A percentile compares a stretch with the other conserved stretches of the same genome.
Evolutionary conservation across 2,888 invertebrate genomes (phyloP).

Genomic region (Epistrophella euchroma): DNA sequence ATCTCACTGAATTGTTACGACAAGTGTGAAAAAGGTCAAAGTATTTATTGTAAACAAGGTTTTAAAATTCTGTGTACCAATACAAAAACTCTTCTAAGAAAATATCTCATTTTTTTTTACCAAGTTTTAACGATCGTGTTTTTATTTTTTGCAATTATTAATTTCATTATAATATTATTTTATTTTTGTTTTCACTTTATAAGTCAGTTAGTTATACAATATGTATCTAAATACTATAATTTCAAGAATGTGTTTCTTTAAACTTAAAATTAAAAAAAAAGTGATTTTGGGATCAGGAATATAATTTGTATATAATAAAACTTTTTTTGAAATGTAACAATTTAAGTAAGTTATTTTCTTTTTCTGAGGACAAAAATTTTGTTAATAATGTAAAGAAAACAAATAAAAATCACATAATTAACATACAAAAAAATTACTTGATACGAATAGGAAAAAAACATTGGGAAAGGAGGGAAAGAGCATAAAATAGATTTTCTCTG

Average conservation of each 20-base stretch:
- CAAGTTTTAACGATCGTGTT: constrained; percentile 61
- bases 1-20: no score
- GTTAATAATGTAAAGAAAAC: constrained; percentile 38
- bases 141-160: constrained; percentile 49
- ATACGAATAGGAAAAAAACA: constrained; percentile 1
- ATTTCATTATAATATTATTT: constrained; percentile 65
- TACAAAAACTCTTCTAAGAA: background rate
- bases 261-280: constrained; percentile 65
- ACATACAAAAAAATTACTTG: constrained; percentile 16
- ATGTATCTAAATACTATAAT: constrained; percentile 75
- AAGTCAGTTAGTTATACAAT: constrained; percentile 73
- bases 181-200: constrained; percentile 61
- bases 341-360: constrained; percentile 29
- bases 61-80: no score
- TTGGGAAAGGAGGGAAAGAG: background rate
- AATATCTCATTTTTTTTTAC: constrained; percentile 4
- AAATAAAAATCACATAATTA: constrained; percentile 40
- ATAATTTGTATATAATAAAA: constrained; percentile 12
- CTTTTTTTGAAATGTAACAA: constrained; percentile 47
- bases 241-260: constrained; percentile 76
- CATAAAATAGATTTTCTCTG: constrained; percentile 9
- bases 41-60: no score
- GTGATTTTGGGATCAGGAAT: constrained; percentile 29
- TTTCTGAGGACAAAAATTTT: constrained; percentile 40
- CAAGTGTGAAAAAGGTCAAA: no score